A percentile compares a stretch with the other conserved stretches of the same genome.
phyloP scores from a whole-genome alignment of 2,888 invertebrate genomes.

The Zygaena filipendulae region DNA sequence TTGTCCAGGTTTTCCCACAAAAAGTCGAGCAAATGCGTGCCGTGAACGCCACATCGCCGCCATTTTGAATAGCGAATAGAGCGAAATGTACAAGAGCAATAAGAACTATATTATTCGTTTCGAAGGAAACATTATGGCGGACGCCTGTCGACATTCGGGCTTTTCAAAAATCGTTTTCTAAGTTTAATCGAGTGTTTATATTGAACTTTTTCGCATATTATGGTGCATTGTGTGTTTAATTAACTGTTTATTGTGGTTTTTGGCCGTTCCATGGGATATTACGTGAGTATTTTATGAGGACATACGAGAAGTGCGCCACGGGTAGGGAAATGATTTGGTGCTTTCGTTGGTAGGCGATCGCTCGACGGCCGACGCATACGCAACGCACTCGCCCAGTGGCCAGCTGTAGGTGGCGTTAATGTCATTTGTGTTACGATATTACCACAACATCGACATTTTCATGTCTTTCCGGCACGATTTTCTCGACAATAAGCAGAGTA shows the following conservation, averaged over 20 bases:
- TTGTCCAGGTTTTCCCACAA: constrained; percentile 53
- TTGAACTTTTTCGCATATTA: constrained; percentile 69
- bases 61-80: constrained; percentile 72
- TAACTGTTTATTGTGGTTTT: constrained; percentile 64
- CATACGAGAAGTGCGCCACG: constrained; percentile 68
- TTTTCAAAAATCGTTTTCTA: constrained; percentile 70
- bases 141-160: constrained; percentile 67
- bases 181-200: constrained; percentile 66
- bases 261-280: constrained; percentile 55
- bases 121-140: constrained; percentile 71
- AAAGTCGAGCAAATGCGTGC: constrained; percentile 62
- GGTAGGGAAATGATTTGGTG: constrained; percentile 70
- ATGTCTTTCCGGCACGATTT: constrained; percentile 64
- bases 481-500: constrained; percentile 34
- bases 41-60: constrained; percentile 65
- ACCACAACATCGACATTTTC: constrained; percentile 65
- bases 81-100: constrained; percentile 66
- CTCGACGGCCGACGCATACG: constrained; percentile 56
- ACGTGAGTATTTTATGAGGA: constrained; percentile 65
- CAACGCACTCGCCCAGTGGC: constrained; percentile 48
- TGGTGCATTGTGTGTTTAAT: constrained; percentile 60
- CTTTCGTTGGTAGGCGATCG: constrained; percentile 68
- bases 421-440: constrained; percentile 42
- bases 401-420: constrained; percentile 69
- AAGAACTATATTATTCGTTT: constrained; percentile 70